Evolutionary conservation across 2,888 invertebrate genomes (phyloP).

Genomic region (Hypolimnas misippus): DNA sequence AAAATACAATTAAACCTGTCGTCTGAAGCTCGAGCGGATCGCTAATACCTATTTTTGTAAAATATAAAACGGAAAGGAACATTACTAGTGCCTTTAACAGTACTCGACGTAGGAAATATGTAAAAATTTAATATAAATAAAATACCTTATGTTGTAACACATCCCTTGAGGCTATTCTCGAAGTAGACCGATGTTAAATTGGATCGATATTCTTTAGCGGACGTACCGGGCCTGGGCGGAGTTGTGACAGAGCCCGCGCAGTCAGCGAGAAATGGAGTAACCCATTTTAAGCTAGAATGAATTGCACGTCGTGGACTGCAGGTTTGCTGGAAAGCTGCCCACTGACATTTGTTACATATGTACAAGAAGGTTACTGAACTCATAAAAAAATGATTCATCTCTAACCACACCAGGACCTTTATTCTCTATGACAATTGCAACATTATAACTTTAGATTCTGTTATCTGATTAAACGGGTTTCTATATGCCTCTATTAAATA

Average conservation of each 20-base stretch:
- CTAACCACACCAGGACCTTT: too few species aligned
- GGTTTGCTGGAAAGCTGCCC: slow-evolving; percentile 79
- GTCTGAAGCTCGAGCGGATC: too few species aligned
- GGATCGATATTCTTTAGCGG: slow-evolving; percentile 41
- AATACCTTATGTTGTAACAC: slow-evolving; percentile 27
- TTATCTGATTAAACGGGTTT: too few species aligned
- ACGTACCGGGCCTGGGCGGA: slow-evolving; percentile 58
- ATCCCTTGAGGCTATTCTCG: slow-evolving; percentile 35
- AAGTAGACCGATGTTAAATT: slow-evolving; percentile 37
- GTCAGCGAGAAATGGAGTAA: slow-evolving; percentile 79
- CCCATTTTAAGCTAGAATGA: slow-evolving; percentile 81
- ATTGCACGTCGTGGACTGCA: slow-evolving; percentile 79
- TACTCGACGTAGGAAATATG: not conserved
- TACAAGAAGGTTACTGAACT: slow-evolving; percentile 37
- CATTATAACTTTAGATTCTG: too few species aligned
- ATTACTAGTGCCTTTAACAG: too few species aligned
- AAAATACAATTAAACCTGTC: too few species aligned
- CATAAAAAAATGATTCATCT: too few species aligned
- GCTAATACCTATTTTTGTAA: too few species aligned
- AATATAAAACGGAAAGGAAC: too few species aligned
- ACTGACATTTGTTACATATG: slow-evolving; percentile 61
- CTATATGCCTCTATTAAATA: too few species aligned
- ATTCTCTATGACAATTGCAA: too few species aligned
- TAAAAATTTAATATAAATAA: slow-evolving; percentile 23
- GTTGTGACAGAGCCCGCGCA: slow-evolving; percentile 72